Evolutionary conservation across 2,797 vertebrate species (phyloP), one percentile per base, ranked within the genome.

Genomic region (Allobates femoralis): DNA sequence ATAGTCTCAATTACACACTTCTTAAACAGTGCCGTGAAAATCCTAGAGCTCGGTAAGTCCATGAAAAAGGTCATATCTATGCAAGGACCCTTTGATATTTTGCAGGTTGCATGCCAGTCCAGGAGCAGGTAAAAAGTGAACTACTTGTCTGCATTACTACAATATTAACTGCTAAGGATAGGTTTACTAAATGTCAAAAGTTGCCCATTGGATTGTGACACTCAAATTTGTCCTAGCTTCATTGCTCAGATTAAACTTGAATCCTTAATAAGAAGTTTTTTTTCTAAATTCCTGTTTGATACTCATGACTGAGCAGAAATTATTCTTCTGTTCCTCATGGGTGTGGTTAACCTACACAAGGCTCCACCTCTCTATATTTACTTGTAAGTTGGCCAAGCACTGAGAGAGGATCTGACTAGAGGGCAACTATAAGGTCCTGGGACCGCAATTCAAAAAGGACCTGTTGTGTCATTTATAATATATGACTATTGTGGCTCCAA

Each of bases 1-100:
- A 83, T 83, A 58, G 41, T 87, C 86, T 83, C 81, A 71, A 87
- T 87, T 83, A 87, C 86, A 83, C 51, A 64, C 74, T 37, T 73
- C 46, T 77, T 82, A 77, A 67, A 62, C 32, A 32, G 60, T 41
- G 46, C 85, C 46, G 56, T 62, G 84, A 80, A 85, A 79, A 51
- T 50, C 77, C 74, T 28, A 23, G 28, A 28, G 46, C 50, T 41
- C 1, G 34, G n/a, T 67, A 32, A 41, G 81, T 60, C 37, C n/a
- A 3, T 32, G n/a, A 34, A 50, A 87, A 87, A 87, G 73, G 81
- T 76, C 64, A 77, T 28, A 60, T 83, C 53, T 62, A n/a, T n/a
- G 8, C 34, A 26, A 15, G 86, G 30, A 16, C 19, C 80, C 62
- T 58, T 32, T 87, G 69, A 64, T 80, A 87, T 87, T 87, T 86